These are phyloP conservation scores for Octodon degus DNA, from an alignment of 2,113 vertebrate genomes.

Conservation along the genomic window DNA sequence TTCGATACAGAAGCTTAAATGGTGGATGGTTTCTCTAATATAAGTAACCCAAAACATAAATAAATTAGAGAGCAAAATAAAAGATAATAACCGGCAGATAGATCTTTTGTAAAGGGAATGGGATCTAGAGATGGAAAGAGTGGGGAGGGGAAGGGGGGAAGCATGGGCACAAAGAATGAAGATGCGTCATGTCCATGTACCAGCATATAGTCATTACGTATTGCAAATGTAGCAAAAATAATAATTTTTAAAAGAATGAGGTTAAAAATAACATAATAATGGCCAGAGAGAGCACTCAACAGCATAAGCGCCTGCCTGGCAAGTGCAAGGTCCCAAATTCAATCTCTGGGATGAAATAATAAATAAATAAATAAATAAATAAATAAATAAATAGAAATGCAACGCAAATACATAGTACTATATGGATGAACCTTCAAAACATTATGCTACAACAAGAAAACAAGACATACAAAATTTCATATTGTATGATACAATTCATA, in stretches of 20 bases:
- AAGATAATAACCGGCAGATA: background rate
- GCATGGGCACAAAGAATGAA: background rate
- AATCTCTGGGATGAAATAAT: too few species aligned
- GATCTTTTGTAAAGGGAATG: background rate
- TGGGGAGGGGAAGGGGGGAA: background rate
- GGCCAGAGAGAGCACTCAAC: background rate
- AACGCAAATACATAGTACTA: background rate
- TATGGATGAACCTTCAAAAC: slow-evolving; percentile 30
- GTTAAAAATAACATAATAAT: background rate
- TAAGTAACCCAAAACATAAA: background rate
- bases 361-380: too few species aligned
- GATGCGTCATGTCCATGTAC: background rate
- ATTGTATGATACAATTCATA: slow-evolving; percentile 38
- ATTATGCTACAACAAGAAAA: slow-evolving; percentile 8
- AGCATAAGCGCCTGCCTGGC: too few species aligned
- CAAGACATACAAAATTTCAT: slow-evolving; percentile 10
- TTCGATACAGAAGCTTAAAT: background rate
- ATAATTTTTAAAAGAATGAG: background rate
- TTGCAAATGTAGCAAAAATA: slow-evolving; percentile 11
- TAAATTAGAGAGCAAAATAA: background rate
- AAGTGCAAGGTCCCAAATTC: too few species aligned
- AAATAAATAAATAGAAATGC: slow-evolving; percentile 25
- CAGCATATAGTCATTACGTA: background rate
- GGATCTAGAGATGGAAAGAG: background rate
- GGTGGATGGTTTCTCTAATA: background rate